Percentiles rank a stretch among this genome's conserved stretches.
Conservation (phyloP, 2,888 invertebrate genomes). For the Oegoconia quadripuncta region DNA sequence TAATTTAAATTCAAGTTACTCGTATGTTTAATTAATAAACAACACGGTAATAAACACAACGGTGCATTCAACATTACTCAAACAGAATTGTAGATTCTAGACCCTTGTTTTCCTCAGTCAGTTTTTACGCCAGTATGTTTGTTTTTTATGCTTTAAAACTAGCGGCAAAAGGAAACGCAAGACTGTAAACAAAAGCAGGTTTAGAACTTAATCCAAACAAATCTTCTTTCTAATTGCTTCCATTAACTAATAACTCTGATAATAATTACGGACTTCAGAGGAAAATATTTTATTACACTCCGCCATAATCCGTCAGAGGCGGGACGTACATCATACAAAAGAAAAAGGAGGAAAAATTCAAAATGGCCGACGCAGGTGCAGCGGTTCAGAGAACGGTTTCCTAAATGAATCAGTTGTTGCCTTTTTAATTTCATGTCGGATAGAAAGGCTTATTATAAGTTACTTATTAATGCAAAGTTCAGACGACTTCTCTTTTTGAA, state of each 20-base stretch:
- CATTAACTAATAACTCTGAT: constrained; percentile 64
- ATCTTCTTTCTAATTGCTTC: constrained; percentile 59
- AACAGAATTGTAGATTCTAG: too few relatives aligned
- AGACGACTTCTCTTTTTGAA: too few relatives aligned
- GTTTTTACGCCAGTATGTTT: too few relatives aligned
- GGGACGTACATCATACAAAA: constrained; percentile 29
- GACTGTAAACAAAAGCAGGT: constrained; percentile 44
- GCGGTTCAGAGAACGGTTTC: constrained; percentile 36
- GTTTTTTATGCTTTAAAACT: neutral
- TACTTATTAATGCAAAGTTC: too few relatives aligned
- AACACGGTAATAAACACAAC: too few relatives aligned
- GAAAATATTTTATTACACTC: constrained; percentile 65
- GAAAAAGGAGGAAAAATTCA: constrained; percentile 40
- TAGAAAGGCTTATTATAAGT: too few relatives aligned
- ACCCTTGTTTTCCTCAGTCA: too few relatives aligned
- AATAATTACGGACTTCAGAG: constrained; percentile 56
- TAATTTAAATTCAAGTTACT: too few relatives aligned
- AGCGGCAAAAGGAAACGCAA: constrained; percentile 17
- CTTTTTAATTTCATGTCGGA: neutral
- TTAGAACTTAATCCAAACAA: constrained; percentile 59
- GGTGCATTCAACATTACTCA: too few relatives aligned
- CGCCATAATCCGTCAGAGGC: constrained; percentile 64
- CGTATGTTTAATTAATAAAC: too few relatives aligned
- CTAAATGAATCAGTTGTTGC: constrained; percentile 31
- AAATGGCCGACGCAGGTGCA: constrained; percentile 62